Evolutionary conservation across 2,888 invertebrate genomes (phyloP).

Genomic region (Tenthredo scrophulariae): DNA sequence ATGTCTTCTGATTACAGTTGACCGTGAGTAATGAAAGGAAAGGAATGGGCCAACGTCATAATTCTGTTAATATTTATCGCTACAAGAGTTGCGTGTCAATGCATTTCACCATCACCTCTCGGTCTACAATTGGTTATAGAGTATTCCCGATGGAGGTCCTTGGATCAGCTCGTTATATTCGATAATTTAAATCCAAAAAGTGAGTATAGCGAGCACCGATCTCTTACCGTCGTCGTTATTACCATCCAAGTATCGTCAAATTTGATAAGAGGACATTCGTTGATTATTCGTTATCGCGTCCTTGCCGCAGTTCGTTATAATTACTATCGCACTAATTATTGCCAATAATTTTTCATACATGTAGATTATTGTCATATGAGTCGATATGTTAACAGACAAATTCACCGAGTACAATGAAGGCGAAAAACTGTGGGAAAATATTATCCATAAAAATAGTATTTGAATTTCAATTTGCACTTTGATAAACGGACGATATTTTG

Average conservation of each 20-base stretch:
- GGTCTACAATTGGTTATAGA: constrained; percentile 79
- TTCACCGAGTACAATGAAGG: background rate
- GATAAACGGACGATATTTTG: background rate
- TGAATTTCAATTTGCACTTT: background rate
- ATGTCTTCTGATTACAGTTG: constrained; percentile 6
- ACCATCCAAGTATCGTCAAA: background rate
- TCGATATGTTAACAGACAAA: background rate
- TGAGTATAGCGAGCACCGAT: constrained; percentile 60
- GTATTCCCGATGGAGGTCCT: constrained; percentile 80
- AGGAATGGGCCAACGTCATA: constrained; percentile 25
- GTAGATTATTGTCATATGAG: background rate
- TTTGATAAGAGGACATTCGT: constrained; percentile 3
- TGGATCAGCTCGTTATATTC: constrained; percentile 80
- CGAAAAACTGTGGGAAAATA: background rate
- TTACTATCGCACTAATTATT: background rate
- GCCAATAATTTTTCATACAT: background rate
- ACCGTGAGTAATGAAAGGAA: constrained; percentile 42
- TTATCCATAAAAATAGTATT: background rate
- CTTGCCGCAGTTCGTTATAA: background rate
- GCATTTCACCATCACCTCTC: constrained; percentile 67
- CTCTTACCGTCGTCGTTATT: background rate
- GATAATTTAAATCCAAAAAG: constrained; percentile 76
- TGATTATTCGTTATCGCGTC: background rate
- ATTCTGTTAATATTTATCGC: constrained; percentile 15
- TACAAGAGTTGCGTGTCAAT: constrained; percentile 44